Conservation (phyloP, 1,140 invertebrate species). For the Trichonephila clavata region DNA sequence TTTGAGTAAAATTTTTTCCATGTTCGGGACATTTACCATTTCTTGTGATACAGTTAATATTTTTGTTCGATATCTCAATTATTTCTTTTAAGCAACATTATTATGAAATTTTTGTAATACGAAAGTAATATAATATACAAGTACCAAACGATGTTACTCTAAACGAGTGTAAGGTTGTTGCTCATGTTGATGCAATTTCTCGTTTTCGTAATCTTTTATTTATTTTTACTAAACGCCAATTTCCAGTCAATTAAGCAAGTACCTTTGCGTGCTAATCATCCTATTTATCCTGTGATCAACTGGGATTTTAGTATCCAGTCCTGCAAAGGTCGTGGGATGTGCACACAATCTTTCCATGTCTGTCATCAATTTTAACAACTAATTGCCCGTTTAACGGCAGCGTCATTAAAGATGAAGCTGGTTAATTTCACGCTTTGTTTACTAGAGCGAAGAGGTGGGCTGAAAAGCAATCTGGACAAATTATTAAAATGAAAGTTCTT, state of each 20-base stretch:
- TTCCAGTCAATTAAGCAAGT: background rate
- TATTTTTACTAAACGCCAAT: background rate
- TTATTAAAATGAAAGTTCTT: slow-evolving; percentile 35
- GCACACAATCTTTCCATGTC: background rate
- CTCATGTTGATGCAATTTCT: too few relatives aligned
- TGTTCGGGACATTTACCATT: too few relatives aligned
- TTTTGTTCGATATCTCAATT: too few relatives aligned
- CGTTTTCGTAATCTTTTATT: background rate
- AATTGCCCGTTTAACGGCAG: slow-evolving; percentile 33
- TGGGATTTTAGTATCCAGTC: background rate
- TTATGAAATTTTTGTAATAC: too few relatives aligned
- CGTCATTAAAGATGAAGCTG: background rate
- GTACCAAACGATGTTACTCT: too few relatives aligned
- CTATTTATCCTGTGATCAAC: background rate
- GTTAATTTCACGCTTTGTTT: slow-evolving; percentile 51
- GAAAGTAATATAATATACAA: too few relatives aligned
- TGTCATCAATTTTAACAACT: background rate
- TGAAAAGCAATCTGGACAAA: slow-evolving; percentile 19
- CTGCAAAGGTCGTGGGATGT: background rate
- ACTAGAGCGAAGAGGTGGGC: background rate
- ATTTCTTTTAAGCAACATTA: too few relatives aligned
- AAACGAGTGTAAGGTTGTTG: too few relatives aligned
- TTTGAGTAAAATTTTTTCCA: too few relatives aligned
- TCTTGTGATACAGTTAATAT: too few relatives aligned
- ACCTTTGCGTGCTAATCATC: background rate